Percentiles rank a stretch among this genome's conserved stretches.
Evolutionary conservation across 2,888 invertebrate genomes (phyloP).

Genomic region (Philonicus albiceps): DNA sequence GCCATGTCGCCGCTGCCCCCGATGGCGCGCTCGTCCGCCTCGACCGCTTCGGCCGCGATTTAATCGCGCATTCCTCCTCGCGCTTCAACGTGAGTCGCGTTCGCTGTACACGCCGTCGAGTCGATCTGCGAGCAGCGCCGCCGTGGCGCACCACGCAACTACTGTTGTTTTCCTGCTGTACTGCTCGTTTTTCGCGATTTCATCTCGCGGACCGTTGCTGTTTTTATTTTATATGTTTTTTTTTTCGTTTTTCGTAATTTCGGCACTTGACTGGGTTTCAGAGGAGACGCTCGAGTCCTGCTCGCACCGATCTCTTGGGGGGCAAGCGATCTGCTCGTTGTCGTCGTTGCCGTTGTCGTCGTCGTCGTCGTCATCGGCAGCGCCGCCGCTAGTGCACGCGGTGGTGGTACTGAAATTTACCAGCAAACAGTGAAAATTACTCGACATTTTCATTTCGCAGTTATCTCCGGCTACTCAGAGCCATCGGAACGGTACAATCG

Average conservation of each 20-base stretch:
- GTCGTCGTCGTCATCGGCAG: background rate
- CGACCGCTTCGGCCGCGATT: background rate
- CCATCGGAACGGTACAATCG: conserved; percentile 52
- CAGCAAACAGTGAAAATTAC: conserved; percentile 41
- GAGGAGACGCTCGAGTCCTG: conserved; percentile 3
- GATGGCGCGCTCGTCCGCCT: background rate
- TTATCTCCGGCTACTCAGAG: conserved; percentile 60
- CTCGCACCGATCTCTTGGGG: background rate
- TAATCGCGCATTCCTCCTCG: conserved; percentile 40
- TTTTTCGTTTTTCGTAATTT: background rate
- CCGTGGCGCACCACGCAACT: conserved; percentile 8
- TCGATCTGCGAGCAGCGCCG: conserved; percentile 31
- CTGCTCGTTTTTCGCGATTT: conserved; percentile 8
- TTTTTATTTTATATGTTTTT: background rate
- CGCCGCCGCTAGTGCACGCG: conserved; percentile 6
- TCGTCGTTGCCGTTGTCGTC: background rate
- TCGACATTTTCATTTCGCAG: conserved; percentile 54
- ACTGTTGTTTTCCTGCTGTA: background rate
- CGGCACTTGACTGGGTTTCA: conserved; percentile 22
- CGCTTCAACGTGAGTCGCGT: conserved; percentile 7
- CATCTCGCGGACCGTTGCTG: background rate
- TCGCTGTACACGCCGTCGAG: conserved; percentile 1
- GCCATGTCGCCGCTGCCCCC: background rate
- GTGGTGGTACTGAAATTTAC: conserved; percentile 34
- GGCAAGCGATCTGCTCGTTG: background rate